These are phyloP conservation scores for Athalia circularis DNA, from an alignment of 2,888 invertebrate genomes.

Conservation along the genomic window DNA sequence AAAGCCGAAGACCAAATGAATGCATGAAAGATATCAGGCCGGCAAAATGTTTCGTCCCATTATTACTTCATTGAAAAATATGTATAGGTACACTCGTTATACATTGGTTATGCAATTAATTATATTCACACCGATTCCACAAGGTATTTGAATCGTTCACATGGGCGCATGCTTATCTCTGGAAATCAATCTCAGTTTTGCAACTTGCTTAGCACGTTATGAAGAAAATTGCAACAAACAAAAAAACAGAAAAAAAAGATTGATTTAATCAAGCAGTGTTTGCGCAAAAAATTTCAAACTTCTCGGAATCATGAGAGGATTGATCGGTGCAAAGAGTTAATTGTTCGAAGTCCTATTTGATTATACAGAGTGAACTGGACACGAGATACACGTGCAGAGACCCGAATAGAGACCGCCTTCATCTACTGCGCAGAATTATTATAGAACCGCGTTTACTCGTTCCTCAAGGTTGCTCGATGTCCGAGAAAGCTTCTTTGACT, in stretches of 20 bases:
- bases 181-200: slow-evolving; percentile 28
- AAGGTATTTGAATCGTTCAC: slow-evolving; percentile 19
- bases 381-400: background rate
- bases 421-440: slow-evolving; percentile 47
- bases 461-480: slow-evolving; percentile 43
- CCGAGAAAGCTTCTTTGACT: slow-evolving; percentile 36
- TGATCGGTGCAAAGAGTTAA: background rate
- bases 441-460: slow-evolving; percentile 45
- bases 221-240: background rate
- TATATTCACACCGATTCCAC: slow-evolving; percentile 17
- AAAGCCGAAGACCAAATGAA: too few species aligned
- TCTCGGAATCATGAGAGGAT: too few species aligned
- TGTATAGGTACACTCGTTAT: too few species aligned
- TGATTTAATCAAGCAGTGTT: too few species aligned
- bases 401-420: slow-evolving; percentile 32
- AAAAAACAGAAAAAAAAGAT: background rate
- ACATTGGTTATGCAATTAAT: slow-evolving; percentile 1
- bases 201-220: slow-evolving; percentile 16
- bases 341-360: background rate
- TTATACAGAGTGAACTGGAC: slow-evolving; percentile 13
- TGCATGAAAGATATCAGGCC: too few species aligned
- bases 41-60: too few species aligned
- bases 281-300: too few species aligned
- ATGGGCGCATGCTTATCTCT: slow-evolving; percentile 27
- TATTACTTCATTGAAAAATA: slow-evolving; percentile 3